phyloP scores from a whole-genome alignment of 2,888 invertebrate genomes.

The Tenthredo mesomela region DNA sequence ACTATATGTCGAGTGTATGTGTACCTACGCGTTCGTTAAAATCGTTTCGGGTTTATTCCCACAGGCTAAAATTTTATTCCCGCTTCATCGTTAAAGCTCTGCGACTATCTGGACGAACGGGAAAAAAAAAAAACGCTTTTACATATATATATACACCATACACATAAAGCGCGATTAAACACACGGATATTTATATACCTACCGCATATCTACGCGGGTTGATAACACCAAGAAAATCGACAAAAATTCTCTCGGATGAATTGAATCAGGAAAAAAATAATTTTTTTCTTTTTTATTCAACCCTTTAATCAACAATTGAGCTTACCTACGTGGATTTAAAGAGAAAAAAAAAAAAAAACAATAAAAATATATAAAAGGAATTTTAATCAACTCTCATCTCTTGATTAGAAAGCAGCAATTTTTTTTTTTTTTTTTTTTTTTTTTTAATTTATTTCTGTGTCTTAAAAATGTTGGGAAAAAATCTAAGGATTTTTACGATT shows the following conservation, averaged over 20 bases:
- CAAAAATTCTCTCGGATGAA: neutral
- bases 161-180: neutral
- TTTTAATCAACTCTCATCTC: neutral
- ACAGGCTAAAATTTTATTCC: conserved; percentile 17
- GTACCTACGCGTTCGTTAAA: conserved; percentile 22
- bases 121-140: neutral
- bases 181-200: neutral
- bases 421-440: neutral
- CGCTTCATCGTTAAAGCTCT: neutral
- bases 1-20: neutral
- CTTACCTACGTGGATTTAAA: neutral
- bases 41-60: conserved; percentile 38
- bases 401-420: neutral
- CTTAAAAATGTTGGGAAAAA: neutral
- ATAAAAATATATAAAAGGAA: too few relatives aligned
- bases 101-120: neutral
- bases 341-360: neutral
- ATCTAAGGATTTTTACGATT: neutral
- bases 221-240: neutral
- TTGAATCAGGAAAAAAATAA: neutral
- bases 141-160: neutral
- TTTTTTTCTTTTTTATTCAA: neutral
- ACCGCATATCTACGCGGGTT: neutral
- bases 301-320: neutral
- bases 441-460: neutral